Conservation (phyloP, 2,797 vertebrate genomes). For the Lepus oiostolus region DNA sequence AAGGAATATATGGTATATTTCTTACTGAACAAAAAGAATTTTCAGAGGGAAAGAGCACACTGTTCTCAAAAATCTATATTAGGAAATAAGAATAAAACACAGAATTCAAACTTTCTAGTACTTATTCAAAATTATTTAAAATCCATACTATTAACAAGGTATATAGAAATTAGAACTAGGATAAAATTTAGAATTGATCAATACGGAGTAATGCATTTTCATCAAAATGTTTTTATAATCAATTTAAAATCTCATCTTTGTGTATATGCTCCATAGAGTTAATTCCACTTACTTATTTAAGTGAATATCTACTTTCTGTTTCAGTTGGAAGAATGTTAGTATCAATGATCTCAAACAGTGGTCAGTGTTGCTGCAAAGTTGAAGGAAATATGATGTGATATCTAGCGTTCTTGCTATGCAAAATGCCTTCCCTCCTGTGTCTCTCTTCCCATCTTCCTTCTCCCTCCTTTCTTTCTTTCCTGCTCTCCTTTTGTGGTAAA, state of each 20-base stretch:
- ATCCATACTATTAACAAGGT: not conserved
- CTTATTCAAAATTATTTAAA: conserved; percentile 22
- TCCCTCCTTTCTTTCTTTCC: no score
- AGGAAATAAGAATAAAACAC: conserved; percentile 18
- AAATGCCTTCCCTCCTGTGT: not conserved
- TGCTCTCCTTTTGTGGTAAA: not conserved
- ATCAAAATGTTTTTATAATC: conserved; percentile 17
- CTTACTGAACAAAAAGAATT: not conserved
- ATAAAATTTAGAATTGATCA: conserved; percentile 41
- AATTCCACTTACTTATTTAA: not conserved
- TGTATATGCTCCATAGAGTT: not conserved
- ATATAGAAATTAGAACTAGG: conserved; percentile 2
- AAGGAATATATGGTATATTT: conserved; percentile 29
- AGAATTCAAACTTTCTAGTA: not conserved
- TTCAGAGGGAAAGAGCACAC: not conserved
- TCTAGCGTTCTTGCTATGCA: not conserved
- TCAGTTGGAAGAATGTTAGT: not conserved
- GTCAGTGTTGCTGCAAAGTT: not conserved
- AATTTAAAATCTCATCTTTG: conserved; percentile 23
- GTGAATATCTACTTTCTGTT: not conserved
- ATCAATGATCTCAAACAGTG: not conserved
- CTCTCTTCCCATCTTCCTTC: not conserved
- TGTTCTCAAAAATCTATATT: not conserved
- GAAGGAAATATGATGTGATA: not conserved
- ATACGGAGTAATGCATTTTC: not conserved